Evolutionary conservation across 2,888 invertebrate genomes (phyloP).

Genomic region (Vanessa cardui): DNA sequence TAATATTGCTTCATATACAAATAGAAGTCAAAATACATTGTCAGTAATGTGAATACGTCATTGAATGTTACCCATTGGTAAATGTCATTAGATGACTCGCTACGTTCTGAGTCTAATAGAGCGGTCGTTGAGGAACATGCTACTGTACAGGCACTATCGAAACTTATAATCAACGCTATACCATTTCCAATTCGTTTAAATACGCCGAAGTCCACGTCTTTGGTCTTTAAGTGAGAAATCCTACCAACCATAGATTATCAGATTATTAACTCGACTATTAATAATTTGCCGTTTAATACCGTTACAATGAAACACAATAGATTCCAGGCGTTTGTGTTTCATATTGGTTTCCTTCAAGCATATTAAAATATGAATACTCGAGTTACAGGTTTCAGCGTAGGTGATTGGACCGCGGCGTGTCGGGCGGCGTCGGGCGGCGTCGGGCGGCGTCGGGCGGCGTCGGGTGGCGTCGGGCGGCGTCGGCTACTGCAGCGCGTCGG

Average conservation of each 20-base stretch:
- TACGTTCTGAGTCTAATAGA: neutral
- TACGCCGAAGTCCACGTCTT: slow-evolving; percentile 14
- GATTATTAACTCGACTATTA: neutral
- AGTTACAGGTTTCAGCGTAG: too few relatives aligned
- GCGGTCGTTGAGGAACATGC: slow-evolving; percentile 16
- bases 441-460: slow-evolving; percentile 30
- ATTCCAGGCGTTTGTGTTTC: too few relatives aligned
- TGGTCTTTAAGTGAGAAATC: slow-evolving; percentile 2
- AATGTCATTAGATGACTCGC: slow-evolving; percentile 3
- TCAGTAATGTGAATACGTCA: neutral
- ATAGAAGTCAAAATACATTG: too few relatives aligned
- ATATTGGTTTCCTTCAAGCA: neutral
- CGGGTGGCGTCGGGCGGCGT: slow-evolving; percentile 51
- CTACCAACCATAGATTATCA: neutral
- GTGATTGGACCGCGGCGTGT: too few relatives aligned
- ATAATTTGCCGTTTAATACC: neutral
- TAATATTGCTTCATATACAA: neutral
- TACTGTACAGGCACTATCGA: slow-evolving; percentile 32
- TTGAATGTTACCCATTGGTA: too few relatives aligned
- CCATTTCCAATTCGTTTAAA: neutral
- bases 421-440: slow-evolving; percentile 44
- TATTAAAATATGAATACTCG: neutral
- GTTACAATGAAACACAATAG: neutral
- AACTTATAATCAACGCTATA: slow-evolving; percentile 45
- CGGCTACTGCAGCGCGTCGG: slow-evolving; percentile 68